These are phyloP conservation scores for Galerucella calmariensis DNA, from an alignment of 2,888 invertebrate species.

Conservation along the genomic window DNA sequence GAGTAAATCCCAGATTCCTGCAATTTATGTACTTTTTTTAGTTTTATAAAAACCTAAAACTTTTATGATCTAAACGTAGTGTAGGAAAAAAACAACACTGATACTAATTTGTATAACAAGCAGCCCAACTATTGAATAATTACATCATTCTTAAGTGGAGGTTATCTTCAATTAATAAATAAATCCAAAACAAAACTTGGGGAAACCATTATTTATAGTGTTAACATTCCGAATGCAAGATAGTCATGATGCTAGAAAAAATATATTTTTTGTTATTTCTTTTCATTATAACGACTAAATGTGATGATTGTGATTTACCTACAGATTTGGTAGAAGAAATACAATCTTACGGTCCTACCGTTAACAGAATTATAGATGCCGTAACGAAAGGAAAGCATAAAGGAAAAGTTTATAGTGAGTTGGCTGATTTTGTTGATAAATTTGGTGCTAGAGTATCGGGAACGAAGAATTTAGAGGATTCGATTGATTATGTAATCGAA, in stretches of 20 bases:
- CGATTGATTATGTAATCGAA: constrained; percentile 69
- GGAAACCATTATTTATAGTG: background rate
- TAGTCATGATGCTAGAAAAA: constrained; percentile 7
- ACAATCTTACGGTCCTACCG: constrained; percentile 60
- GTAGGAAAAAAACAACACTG: background rate
- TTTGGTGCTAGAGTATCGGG: constrained; percentile 69
- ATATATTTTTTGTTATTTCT: constrained; percentile 18
- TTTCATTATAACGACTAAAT: constrained; percentile 33
- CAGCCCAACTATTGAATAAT: background rate
- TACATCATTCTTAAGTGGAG: background rate
- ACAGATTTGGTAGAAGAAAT: constrained; percentile 70
- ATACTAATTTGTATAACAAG: background rate
- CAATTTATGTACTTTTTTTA: too few species aligned
- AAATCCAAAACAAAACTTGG: background rate
- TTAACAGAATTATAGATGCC: constrained; percentile 55
- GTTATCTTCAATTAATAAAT: constrained; percentile 10
- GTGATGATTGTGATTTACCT: constrained; percentile 63
- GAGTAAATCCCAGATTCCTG: too few species aligned
- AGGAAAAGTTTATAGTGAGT: constrained; percentile 58
- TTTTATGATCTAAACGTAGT: background rate
- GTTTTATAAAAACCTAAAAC: too few species aligned
- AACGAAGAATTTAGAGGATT: constrained; percentile 67
- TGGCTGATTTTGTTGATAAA: constrained; percentile 66
- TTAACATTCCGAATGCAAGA: background rate
- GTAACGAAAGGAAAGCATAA: constrained; percentile 54